These are phyloP conservation scores for Nezara viridula DNA, from an alignment of 2,888 invertebrate species.

Conservation along the genomic window DNA sequence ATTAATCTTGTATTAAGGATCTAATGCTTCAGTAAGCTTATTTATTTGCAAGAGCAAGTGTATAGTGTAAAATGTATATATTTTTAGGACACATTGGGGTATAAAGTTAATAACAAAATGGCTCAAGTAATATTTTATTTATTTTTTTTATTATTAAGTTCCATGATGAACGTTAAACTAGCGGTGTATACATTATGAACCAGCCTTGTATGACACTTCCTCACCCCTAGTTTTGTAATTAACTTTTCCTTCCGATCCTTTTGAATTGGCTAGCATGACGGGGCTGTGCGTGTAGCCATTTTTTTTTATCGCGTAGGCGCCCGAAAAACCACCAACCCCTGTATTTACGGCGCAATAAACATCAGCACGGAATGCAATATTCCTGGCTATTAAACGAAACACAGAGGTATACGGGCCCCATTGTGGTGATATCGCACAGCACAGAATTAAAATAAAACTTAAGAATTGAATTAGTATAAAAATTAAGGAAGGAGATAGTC, in stretches of 20 bases:
- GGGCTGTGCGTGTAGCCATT: background rate
- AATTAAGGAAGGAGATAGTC: no score
- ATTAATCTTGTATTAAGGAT: no score
- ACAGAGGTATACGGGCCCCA: background rate
- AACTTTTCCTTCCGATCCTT: background rate
- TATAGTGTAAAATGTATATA: no score
- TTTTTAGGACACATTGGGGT: no score
- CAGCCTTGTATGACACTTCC: background rate
- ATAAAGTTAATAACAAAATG: no score
- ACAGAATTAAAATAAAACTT: background rate
- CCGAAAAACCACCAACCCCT: background rate
- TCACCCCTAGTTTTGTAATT: background rate
- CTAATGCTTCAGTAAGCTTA: no score
- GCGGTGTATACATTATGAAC: background rate
- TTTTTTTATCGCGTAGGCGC: background rate
- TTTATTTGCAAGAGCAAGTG: no score
- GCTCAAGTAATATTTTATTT: no score
- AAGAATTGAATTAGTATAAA: background rate
- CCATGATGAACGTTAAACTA: background rate
- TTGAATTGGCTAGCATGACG: background rate
- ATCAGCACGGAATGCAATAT: background rate
- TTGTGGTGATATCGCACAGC: background rate
- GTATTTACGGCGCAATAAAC: background rate
- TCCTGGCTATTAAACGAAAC: background rate
- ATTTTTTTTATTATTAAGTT: no score